Base-by-base conservation (phyloP, 2,113 vertebrate genomes). In the Salvelinus fontinalis region DNA sequence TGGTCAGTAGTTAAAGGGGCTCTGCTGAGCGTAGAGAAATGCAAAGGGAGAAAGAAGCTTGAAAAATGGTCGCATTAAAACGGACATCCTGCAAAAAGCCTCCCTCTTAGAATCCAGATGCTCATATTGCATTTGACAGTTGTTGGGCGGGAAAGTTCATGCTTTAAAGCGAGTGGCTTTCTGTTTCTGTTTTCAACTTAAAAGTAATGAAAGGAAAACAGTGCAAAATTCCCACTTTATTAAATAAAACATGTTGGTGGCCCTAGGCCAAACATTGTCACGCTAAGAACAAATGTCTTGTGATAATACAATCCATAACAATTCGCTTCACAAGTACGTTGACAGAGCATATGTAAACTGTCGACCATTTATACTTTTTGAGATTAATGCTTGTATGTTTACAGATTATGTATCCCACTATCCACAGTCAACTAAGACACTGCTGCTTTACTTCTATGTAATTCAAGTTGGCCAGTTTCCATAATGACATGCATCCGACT, bases 141-240 rank as follows among this genome's bases (percentile, higher is more conserved):
- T 93, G 94, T 90, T 93, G 94, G 92, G 94, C 92, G 89, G 93
- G 94, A 91, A 94, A 95, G 94, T 95, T 95, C 93, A 93, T 93
- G 93, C 95, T 97, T 97, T 95, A 95, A 96, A 97, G 95, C 76
- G 91, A 91, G 90, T 88, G 92, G 93, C 92, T 95, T 95, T 96
- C 94, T 95, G 94, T 95, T 96, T 96, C 95, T 97, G 95, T 97
- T 97, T 98, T 97, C 95, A 96, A 95, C 94, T 95, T 93, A 69
- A 11, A 96, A 95, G 95, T 98, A 98, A 99, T 98, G 98, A 99
- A 99, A 99, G 96, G 93, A 98, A 98, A 99, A 98, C 97, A 98
- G 90, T 90, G 90, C 93, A 94, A 96, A 98, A 98, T 96, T 97
- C 97, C 96, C 95, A 95, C 95, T 96, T 98, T 98, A 99, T 99